Evolutionary conservation across 2,797 vertebrate genomes (phyloP), one percentile per base, ranked within the genome.

Genomic region (Pangasius larnaudii): DNA sequence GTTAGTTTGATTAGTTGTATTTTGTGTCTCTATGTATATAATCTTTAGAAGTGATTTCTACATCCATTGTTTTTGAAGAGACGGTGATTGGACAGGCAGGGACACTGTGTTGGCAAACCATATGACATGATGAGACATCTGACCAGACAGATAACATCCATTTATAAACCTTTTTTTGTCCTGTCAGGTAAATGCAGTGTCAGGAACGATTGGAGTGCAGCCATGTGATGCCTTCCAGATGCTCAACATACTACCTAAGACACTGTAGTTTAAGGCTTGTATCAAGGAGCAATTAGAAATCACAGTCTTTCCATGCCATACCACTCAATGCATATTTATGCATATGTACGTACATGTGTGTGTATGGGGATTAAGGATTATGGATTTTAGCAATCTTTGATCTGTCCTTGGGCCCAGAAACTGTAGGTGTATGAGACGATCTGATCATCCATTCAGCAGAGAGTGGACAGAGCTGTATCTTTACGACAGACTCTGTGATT

Each of bases 141-240:
- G 33, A 86, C 53, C 75, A 83, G 85, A 88, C 87, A 89, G 84
- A 89, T 67, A 42, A 67, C 24, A 18, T 84, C 84, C 65, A 86
- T 72, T 88, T 81, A 86, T 89, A 85, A 53, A 59, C 18, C 5
- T 61, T 22, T 80, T 86, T 81, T 51, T 80, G 63, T 58, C 51
- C 14, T 87, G 85, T 78, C 59, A 59, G 53, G 84, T 91, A 85
- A 91, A 86, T 74, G 49, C 10, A 10, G 67, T 91, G 74, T 89
- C 85, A 78, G 59, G 42, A 77, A 72, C 13, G 46, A 85, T 88
- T 80, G 61, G 56, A 74, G 58, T 69, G 75, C 58, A 72, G 67
- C 24, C 3, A 18, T 75, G 30, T 81, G 86, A 85, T 49, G 63
- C 33, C 81, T 58, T 84, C 83, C 51, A 85, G 82, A 71, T 19